Evolutionary conservation across 2,113 vertebrate species (phyloP).

Genomic region (Canis aureus): DNA sequence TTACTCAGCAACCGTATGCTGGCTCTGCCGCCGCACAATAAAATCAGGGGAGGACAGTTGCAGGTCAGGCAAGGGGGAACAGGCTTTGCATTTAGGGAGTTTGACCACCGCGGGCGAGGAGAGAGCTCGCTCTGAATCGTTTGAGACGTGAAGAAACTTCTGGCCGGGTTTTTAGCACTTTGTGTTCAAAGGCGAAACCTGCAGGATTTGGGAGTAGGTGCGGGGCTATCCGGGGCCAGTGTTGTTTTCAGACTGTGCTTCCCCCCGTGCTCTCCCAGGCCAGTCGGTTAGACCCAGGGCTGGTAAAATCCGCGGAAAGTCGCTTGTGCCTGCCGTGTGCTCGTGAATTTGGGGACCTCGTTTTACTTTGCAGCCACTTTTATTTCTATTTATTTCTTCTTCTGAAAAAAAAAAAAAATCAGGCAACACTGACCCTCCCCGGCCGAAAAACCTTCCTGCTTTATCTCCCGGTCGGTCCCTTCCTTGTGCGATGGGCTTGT

Average conservation of each 20-base stretch:
- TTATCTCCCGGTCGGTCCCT: conserved; percentile 36
- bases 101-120: conserved; percentile 55
- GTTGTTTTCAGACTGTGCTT: conserved; percentile 55
- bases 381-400: conserved; percentile 53
- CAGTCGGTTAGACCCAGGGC: conserved; percentile 19
- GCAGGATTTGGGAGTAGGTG: conserved; percentile 50
- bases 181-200: conserved; percentile 68
- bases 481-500: conserved; percentile 52
- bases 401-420: not conserved
- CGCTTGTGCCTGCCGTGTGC: conserved; percentile 65
- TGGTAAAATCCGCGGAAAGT: conserved; percentile 63
- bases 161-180: not conserved
- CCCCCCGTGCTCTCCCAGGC: conserved; percentile 44
- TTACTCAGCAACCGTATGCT: conserved; percentile 77
- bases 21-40: conserved; percentile 65
- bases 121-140: conserved; percentile 54
- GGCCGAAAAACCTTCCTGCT: conserved; percentile 13
- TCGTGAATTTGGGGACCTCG: conserved; percentile 58
- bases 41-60: conserved; percentile 68
- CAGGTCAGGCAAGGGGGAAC: conserved; percentile 73
- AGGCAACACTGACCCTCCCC: not conserved
- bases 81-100: conserved; percentile 73
- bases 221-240: not conserved
- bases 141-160: conserved; percentile 75
- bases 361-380: conserved; percentile 59